Evolutionary conservation across 2,113 vertebrate species (phyloP).

Genomic region (Ictalurus punctatus): DNA sequence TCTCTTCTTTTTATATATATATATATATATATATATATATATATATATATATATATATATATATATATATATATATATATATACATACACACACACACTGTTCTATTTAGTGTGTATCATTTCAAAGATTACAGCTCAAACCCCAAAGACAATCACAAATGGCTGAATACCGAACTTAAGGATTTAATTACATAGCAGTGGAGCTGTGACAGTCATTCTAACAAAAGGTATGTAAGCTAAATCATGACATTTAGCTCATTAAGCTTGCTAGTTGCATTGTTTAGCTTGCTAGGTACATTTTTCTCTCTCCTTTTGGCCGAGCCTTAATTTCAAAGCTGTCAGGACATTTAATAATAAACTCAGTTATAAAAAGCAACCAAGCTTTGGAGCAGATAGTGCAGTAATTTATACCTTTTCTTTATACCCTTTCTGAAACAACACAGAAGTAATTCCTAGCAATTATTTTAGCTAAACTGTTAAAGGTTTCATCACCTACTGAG

Average conservation of each 20-base stretch:
- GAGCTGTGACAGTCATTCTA: not conserved
- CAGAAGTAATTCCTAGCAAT: not conserved
- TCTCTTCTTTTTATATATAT: not conserved
- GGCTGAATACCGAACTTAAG: not conserved
- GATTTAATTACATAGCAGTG: not conserved
- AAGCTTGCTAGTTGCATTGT: not conserved
- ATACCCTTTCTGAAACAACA: not conserved
- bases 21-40: no score
- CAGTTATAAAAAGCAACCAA: not conserved
- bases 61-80: no score
- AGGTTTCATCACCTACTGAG: not conserved
- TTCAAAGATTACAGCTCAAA: not conserved
- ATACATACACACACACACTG: no score
- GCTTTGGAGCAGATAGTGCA: not conserved
- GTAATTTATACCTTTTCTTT: not conserved
- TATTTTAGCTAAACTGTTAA: not conserved
- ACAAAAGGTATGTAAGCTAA: not conserved
- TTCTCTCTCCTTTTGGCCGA: not conserved
- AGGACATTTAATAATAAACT: not conserved
- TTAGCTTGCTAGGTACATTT: not conserved
- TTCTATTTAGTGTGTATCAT: not conserved
- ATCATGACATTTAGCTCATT: not conserved
- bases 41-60: no score
- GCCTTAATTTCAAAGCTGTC: not conserved
- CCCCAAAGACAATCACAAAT: not conserved